A percentile compares a stretch with the other conserved stretches of the same genome.
phyloP scores from a whole-genome alignment of 1,140 invertebrate species.

The Trichonephila clavipes region DNA sequence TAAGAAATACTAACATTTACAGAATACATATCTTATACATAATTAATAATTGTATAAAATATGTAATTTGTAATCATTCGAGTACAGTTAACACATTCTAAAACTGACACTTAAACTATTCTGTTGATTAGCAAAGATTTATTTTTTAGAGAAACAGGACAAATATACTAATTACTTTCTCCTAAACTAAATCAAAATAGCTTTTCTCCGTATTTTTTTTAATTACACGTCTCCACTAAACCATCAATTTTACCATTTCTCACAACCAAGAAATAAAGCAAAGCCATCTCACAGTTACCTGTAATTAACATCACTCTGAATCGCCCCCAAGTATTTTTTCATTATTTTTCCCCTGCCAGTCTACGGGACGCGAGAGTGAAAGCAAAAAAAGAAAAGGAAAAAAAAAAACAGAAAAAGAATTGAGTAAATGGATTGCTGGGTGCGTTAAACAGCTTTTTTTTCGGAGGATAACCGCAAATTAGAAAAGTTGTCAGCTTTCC shows the following conservation, averaged over 20 bases:
- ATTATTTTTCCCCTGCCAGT: not conserved
- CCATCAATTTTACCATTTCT: not conserved
- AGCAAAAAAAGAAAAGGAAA: not conserved
- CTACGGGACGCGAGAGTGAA: not conserved
- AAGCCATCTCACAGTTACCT: not conserved
- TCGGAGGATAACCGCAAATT: slow-evolving; percentile 35
- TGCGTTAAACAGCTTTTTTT: slow-evolving; percentile 41
- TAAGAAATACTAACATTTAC: no score
- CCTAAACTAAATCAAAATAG: not conserved
- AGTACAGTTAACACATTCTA: no score
- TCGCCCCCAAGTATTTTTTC: not conserved
- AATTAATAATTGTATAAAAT: no score
- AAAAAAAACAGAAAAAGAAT: not conserved
- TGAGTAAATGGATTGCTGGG: slow-evolving; percentile 23
- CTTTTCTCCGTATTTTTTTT: not conserved
- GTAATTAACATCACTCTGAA: not conserved
- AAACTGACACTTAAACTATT: no score
- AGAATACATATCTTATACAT: no score
- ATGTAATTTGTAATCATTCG: no score
- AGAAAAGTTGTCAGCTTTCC: slow-evolving; percentile 44
- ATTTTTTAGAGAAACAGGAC: no score
- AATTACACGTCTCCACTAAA: not conserved
- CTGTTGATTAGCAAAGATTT: no score
- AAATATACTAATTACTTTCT: not conserved
- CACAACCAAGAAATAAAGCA: not conserved